Evolutionary conservation across 2,797 vertebrate species (phyloP).

Genomic region (Enteromius radiatus): DNA sequence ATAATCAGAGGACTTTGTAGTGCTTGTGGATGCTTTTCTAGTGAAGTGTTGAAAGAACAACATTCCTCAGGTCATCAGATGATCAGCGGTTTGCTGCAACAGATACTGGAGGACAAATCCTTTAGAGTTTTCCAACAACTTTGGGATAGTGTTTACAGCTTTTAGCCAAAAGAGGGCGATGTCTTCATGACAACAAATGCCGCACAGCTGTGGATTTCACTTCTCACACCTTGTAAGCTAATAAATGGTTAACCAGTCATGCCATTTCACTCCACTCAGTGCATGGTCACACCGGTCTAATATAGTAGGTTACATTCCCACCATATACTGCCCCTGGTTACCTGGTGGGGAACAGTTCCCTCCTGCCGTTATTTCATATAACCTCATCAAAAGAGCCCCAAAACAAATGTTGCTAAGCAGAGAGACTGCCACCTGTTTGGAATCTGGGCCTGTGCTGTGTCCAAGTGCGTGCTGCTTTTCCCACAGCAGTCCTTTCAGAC

Average conservation of each 20-base stretch:
- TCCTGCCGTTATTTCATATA: slow-evolving; percentile 79
- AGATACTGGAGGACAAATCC: not conserved
- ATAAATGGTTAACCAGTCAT: slow-evolving; percentile 33
- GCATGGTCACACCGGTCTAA: slow-evolving; percentile 65
- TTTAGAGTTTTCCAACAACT: not conserved
- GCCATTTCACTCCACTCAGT: slow-evolving; percentile 51
- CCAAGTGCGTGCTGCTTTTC: slow-evolving; percentile 82
- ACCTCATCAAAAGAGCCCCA: slow-evolving; percentile 65
- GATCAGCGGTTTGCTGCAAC: not conserved
- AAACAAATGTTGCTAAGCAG: slow-evolving; percentile 87
- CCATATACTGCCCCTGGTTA: slow-evolving; percentile 74
- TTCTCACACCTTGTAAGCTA: not conserved
- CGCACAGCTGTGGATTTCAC: slow-evolving; percentile 8
- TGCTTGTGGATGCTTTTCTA: not conserved
- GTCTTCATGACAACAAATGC: not conserved
- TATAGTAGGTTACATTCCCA: slow-evolving; percentile 75
- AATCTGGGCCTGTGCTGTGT: slow-evolving; percentile 77
- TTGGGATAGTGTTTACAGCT: not conserved
- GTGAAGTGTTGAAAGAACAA: not conserved
- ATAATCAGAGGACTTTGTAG: not conserved
- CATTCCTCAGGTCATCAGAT: not conserved
- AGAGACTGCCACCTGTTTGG: slow-evolving; percentile 82
- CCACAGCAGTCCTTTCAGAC: slow-evolving; percentile 85
- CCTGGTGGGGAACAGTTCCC: slow-evolving; percentile 81
- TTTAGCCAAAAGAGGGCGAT: slow-evolving; percentile 50